Conservation (phyloP, 2,113 vertebrate genomes). For the Perca flavescens region DNA sequence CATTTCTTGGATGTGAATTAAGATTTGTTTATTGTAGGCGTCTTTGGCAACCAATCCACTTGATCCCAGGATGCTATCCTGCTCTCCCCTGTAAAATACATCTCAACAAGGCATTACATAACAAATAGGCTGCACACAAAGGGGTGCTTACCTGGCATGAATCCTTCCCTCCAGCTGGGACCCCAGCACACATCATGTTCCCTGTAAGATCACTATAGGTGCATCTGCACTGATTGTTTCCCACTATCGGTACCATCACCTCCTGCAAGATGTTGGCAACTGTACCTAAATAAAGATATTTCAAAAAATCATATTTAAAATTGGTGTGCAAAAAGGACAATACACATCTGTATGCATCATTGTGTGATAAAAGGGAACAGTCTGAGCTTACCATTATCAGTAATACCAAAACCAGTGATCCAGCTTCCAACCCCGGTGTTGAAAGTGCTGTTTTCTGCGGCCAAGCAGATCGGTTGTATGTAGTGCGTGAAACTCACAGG, state of each 20-base stretch:
- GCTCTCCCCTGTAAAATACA: not conserved
- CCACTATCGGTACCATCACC: conserved; percentile 67
- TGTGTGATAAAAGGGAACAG: not conserved
- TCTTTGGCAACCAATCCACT: not conserved
- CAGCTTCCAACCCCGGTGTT: conserved; percentile 32
- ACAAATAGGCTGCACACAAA: not conserved
- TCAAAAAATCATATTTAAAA: not conserved
- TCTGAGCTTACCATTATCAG: not conserved
- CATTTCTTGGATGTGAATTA: not conserved
- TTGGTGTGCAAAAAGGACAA: not conserved
- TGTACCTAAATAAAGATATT: not conserved
- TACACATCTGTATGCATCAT: not conserved
- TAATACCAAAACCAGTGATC: conserved; percentile 82
- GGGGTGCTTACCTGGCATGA: conserved; percentile 66
- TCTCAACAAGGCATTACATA: not conserved
- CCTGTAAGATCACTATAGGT: conserved; percentile 1
- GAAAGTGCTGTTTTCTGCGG: conserved; percentile 60
- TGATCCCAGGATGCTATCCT: not conserved
- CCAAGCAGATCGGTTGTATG: conserved; percentile 84
- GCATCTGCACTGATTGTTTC: conserved; percentile 62
- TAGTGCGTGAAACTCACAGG: conserved; percentile 41
- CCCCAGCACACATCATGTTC: conserved; percentile 86
- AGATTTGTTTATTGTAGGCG: not conserved
- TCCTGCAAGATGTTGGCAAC: conserved; percentile 7
- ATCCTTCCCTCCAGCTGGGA: conserved; percentile 75